These are phyloP conservation scores for Gonocerus acuteangulatus DNA, from an alignment of 2,888 invertebrate species.

Conservation along the genomic window DNA sequence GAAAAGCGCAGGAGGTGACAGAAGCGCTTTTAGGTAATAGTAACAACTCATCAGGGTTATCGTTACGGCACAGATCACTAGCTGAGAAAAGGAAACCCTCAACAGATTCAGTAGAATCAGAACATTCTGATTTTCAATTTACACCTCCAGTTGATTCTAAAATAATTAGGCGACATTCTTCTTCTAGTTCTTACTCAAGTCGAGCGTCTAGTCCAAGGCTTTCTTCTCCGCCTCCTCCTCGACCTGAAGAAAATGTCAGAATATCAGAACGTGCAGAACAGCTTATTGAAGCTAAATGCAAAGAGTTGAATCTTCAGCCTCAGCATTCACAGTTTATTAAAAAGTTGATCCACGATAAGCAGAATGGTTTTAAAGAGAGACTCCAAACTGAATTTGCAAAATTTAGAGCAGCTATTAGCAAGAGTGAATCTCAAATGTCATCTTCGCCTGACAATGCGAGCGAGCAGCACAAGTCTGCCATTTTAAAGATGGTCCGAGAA, in stretches of 20 bases:
- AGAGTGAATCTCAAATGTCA: not conserved
- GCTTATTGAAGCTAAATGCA: conserved; percentile 32
- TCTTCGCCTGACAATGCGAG: not conserved
- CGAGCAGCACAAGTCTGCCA: conserved; percentile 20
- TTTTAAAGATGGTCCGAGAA: conserved; percentile 32
- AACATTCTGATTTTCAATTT: conserved; percentile 40
- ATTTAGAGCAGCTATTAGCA: conserved; percentile 25
- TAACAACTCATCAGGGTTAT: conserved; percentile 36
- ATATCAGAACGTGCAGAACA: conserved; percentile 34
- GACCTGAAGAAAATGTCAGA: conserved; percentile 7
- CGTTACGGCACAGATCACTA: conserved; percentile 37
- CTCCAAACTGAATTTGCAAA: conserved; percentile 33
- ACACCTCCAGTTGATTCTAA: conserved; percentile 61
- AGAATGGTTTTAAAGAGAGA: conserved; percentile 34
- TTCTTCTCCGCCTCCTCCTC: conserved; percentile 16
- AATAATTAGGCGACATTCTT: conserved; percentile 73
- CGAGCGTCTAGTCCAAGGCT: conserved; percentile 36
- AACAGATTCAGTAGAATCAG: conserved; percentile 35
- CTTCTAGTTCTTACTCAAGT: conserved; percentile 49
- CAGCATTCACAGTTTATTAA: conserved; percentile 31
- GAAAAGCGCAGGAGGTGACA: conserved; percentile 34
- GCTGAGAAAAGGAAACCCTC: conserved; percentile 37
- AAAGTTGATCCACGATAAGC: conserved; percentile 31
- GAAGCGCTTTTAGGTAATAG: conserved; percentile 29
- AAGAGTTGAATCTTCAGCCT: conserved; percentile 32